Conservation (phyloP, 2,113 vertebrate genomes). For the Nipponia nippon region DNA sequence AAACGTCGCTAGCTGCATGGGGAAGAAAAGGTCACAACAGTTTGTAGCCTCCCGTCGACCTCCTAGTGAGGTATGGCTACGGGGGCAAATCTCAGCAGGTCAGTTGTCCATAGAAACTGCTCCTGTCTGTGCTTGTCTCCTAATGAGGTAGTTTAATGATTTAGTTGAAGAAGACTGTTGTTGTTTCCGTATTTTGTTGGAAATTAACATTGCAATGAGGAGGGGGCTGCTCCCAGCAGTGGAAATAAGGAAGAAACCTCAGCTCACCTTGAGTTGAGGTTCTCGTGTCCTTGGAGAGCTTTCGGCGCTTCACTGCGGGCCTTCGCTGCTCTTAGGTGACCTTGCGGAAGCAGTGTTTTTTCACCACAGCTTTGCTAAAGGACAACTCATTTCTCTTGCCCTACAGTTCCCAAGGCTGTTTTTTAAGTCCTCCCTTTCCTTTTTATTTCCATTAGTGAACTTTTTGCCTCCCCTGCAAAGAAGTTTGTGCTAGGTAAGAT, state of each 20-base stretch:
- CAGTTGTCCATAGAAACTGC: not conserved
- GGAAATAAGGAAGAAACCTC: not conserved
- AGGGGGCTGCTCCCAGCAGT: not conserved
- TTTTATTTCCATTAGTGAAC: not conserved
- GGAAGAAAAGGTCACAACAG: not conserved
- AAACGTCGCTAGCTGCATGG: not conserved
- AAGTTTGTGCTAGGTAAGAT: not conserved
- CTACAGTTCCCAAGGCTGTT: not conserved
- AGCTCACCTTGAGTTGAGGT: not conserved
- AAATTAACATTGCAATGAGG: not conserved
- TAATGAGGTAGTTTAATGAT: not conserved
- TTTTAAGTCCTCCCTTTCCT: not conserved
- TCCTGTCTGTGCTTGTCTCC: not conserved
- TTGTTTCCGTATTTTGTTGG: not conserved
- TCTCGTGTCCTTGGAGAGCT: not conserved
- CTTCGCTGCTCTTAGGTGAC: not conserved
- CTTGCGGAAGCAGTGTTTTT: not conserved
- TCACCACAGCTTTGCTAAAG: not conserved
- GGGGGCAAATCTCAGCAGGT: not conserved
- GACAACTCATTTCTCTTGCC: not conserved
- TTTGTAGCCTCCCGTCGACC: not conserved
- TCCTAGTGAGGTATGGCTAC: not conserved
- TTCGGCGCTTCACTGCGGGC: accelerated
- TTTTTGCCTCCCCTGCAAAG: not conserved
- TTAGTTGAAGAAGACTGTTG: not conserved